Evolutionary conservation across 2,113 vertebrate genomes (phyloP).

Genomic region (Elephas maximus): DNA sequence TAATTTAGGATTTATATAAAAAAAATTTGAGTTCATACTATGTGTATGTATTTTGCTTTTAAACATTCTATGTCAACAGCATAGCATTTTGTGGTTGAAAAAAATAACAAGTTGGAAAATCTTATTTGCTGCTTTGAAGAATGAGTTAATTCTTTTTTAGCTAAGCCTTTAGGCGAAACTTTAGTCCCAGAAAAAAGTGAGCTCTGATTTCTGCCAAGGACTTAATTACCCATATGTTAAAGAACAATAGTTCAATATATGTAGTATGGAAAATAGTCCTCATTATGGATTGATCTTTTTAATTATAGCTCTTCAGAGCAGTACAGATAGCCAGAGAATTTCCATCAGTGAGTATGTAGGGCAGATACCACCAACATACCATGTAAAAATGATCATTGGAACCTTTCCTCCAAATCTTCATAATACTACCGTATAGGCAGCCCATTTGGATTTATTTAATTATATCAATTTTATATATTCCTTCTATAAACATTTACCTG

Average conservation of each 20-base stretch:
- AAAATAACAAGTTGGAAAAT: background rate
- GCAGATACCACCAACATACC: background rate
- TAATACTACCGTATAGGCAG: background rate
- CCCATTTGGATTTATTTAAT: background rate
- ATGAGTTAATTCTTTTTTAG: constrained; percentile 57
- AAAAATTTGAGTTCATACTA: background rate
- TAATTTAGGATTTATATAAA: background rate
- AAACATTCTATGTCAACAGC: background rate
- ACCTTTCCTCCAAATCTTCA: background rate
- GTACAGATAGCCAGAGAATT: background rate
- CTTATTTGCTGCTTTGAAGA: constrained; percentile 56
- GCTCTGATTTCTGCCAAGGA: constrained; percentile 57
- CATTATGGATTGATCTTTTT: constrained; percentile 38
- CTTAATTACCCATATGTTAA: constrained; percentile 68
- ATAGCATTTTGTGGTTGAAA: background rate
- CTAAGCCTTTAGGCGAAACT: constrained; percentile 37
- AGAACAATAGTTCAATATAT: background rate
- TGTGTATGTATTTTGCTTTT: background rate
- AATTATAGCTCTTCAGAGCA: background rate
- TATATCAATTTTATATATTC: background rate
- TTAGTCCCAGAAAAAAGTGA: background rate
- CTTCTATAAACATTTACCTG: background rate
- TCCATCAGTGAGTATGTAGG: background rate
- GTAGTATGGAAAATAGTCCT: background rate
- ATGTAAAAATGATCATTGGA: background rate